These are phyloP conservation scores for Acrobasis repandana DNA, from an alignment of 2,888 invertebrate species.

Conservation along the genomic window DNA sequence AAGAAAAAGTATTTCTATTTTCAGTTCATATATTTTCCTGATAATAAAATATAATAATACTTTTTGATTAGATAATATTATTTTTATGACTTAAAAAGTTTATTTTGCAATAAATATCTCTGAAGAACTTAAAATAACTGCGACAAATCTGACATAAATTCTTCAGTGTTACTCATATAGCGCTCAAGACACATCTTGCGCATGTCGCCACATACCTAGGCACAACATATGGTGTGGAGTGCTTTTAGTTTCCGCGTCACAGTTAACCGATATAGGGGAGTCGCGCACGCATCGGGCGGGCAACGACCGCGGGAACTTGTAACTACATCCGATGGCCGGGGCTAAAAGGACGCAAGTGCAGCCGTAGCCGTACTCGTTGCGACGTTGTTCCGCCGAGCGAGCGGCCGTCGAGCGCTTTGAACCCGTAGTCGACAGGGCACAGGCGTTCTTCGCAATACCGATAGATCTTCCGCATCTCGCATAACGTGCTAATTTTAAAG, in stretches of 20 bases:
- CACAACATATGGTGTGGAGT: constrained; percentile 37
- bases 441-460: constrained; percentile 60
- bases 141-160: not conserved
- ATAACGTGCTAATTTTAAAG: constrained; percentile 34
- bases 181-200: not conserved
- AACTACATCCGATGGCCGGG: constrained; percentile 70
- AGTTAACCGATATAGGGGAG: constrained; percentile 74
- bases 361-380: constrained; percentile 38
- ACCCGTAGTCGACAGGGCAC: constrained; percentile 59
- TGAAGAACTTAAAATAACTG: not conserved
- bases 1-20: too few relatives aligned
- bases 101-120: too few relatives aligned
- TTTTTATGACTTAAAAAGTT: too few relatives aligned
- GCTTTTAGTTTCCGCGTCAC: constrained; percentile 61
- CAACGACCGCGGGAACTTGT: constrained; percentile 82
- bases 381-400: constrained; percentile 42
- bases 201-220: not conserved
- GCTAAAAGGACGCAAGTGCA: constrained; percentile 58
- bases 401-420: constrained; percentile 61
- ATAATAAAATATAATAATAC: too few relatives aligned
- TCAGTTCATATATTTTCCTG: too few relatives aligned
- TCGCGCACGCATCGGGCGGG: constrained; percentile 70
- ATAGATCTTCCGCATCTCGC: constrained; percentile 64
- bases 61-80: too few relatives aligned
- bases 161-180: too few relatives aligned